A percentile compares a stretch with the other conserved stretches of the same genome.
These are phyloP conservation scores for Harpalus rufipes DNA, from an alignment of 2,888 invertebrate genomes.

Conservation along the genomic window DNA sequence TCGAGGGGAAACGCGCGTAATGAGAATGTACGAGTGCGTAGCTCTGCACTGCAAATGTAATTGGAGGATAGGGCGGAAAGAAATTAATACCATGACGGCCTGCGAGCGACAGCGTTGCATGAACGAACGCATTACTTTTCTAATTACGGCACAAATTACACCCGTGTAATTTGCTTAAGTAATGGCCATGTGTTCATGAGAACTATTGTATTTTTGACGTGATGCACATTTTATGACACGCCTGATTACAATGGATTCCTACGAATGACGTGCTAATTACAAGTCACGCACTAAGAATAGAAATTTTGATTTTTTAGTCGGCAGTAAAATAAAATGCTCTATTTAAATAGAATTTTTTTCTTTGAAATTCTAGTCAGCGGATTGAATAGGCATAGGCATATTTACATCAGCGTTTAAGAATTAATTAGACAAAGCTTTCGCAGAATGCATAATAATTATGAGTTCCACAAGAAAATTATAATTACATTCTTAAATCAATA, in stretches of 20 bases:
- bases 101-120: conserved; percentile 55
- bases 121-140: conserved; percentile 63
- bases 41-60: conserved; percentile 60
- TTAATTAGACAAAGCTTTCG: not conserved
- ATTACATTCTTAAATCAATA: too few relatives aligned
- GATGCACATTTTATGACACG: conserved; percentile 16
- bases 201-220: conserved; percentile 47
- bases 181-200: conserved; percentile 56
- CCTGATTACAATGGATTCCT: conserved; percentile 16
- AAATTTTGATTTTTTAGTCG: too few relatives aligned
- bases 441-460: too few relatives aligned
- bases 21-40: conserved; percentile 58
- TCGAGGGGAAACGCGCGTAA: conserved; percentile 50
- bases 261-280: conserved; percentile 16
- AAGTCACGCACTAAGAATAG: not conserved
- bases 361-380: too few relatives aligned
- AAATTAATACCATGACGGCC: conserved; percentile 60
- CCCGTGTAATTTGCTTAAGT: conserved; percentile 62
- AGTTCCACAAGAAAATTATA: too few relatives aligned
- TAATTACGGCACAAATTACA: conserved; percentile 60
- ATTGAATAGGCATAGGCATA: too few relatives aligned
- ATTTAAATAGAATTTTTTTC: too few relatives aligned
- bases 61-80: conserved; percentile 60
- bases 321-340: too few relatives aligned
- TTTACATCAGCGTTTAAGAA: too few relatives aligned